Base-by-base conservation (phyloP, 2,113 vertebrate genomes). In the Ciconia boyciana region DNA sequence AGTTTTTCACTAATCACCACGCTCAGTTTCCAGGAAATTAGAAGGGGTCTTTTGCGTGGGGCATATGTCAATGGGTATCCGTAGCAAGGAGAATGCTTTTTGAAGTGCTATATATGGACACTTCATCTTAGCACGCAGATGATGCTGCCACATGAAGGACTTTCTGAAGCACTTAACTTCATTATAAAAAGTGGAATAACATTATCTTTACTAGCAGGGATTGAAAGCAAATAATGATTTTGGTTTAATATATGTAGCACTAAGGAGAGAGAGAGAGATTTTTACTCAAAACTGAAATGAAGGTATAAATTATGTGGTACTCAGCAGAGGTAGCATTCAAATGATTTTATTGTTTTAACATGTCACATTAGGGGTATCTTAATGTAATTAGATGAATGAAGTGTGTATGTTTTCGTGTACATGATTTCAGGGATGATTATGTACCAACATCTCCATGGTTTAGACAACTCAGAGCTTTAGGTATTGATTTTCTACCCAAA, bases 101-200 rank as follows among this genome's bases (percentile, higher is more conserved):
- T 97, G 70, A 96, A 96, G 69, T 94, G 86, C 6, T 44, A 69
- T 58, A 54, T 93, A 58, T 26, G 36, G 58, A 55, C 46, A 85
- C 74, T 96, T 95, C 94, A 94, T 55, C 81, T 85, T 34, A 46
- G 52, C 39, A 60, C 78, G 32, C 9, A 72, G 32, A 79, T 49
- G 41, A 81, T 92, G 70, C 55, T 72, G n/a, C 68, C 60, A 89
- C 86, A 25, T 58, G 51, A 95, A 93, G 80, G 24, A 92, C 51
- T 88, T 93, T 90, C 60, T 92, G 76, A 97, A 90, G 74, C 80
- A 91, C 36, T 95, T 95, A 36, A 81, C 72, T 94, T 95, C 80
- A 68, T 97, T 96, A 65, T 58, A 93, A 41, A 75, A 94, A 95
- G 71, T 60, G 66, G 65, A 92, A 95, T 95, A 91, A 91, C 52